These are phyloP conservation scores for Parapsyche elsis DNA, from an alignment of 1,140 invertebrate species.

Conservation along the genomic window DNA sequence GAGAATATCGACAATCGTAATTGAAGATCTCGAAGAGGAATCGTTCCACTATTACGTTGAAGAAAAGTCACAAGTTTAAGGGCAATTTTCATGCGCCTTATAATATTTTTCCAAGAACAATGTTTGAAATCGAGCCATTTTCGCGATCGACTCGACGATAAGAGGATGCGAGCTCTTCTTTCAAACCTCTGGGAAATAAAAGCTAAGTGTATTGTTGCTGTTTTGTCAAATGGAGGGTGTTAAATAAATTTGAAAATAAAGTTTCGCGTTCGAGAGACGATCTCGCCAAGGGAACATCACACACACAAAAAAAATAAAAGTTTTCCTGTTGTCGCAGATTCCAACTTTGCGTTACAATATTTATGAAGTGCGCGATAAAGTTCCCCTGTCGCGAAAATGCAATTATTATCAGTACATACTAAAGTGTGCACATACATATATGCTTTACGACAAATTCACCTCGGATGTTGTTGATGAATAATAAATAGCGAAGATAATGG, in stretches of 20 bases:
- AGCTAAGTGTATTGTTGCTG: neutral
- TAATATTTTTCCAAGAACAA: neutral
- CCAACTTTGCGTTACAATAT: too few relatives aligned
- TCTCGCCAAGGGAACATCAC: neutral
- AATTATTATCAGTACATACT: neutral
- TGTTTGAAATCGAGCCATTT: neutral
- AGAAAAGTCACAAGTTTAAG: neutral
- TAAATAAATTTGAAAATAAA: slow-evolving; percentile 17
- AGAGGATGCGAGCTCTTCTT: neutral
- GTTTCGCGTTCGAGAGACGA: neutral
- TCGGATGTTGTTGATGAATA: neutral
- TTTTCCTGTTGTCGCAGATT: too few relatives aligned
- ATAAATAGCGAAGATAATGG: neutral
- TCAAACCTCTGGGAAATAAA: slow-evolving; percentile 12
- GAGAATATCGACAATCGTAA: too few relatives aligned
- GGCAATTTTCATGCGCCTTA: neutral
- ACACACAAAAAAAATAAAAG: neutral
- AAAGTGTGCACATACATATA: neutral
- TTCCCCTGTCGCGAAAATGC: too few relatives aligned
- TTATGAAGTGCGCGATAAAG: too few relatives aligned
- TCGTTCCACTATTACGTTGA: too few relatives aligned
- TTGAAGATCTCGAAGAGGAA: too few relatives aligned
- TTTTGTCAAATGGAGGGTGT: slow-evolving; percentile 1
- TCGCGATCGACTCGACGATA: neutral
- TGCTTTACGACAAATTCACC: neutral